A percentile compares a stretch with the other conserved stretches of the same genome.
Conservation (phyloP, 2,888 invertebrate species). For the Spilosoma lubricipeda region DNA sequence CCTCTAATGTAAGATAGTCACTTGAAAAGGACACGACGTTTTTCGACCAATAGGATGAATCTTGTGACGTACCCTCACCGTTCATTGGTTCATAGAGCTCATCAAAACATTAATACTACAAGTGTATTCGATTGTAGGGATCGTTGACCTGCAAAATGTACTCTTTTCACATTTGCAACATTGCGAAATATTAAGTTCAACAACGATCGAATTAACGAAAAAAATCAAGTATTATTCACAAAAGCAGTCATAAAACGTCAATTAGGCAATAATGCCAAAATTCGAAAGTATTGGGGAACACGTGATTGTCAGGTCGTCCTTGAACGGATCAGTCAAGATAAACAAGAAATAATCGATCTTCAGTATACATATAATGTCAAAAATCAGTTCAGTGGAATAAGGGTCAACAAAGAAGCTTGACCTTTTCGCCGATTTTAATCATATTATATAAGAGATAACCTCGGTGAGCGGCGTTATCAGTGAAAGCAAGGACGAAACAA, state of each 20-base stretch:
- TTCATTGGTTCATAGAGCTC: slow-evolving; percentile 42
- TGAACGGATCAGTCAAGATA: slow-evolving; percentile 45
- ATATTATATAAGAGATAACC: slow-evolving; percentile 71
- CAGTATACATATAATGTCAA: slow-evolving; percentile 58
- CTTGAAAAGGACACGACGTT: slow-evolving; percentile 47
- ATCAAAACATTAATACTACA: slow-evolving; percentile 43
- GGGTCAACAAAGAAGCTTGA: slow-evolving; percentile 58
- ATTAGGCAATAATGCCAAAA: slow-evolving; percentile 34
- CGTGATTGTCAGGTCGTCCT: slow-evolving; percentile 34
- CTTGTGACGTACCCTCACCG: slow-evolving; percentile 26
- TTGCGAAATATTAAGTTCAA: slow-evolving; percentile 22
- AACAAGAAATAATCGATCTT: slow-evolving; percentile 48
- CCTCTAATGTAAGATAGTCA: slow-evolving; percentile 47
- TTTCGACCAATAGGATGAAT: slow-evolving; percentile 39
- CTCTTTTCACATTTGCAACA: slow-evolving; percentile 33
- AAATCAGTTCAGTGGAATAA: slow-evolving; percentile 60
- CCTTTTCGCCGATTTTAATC: slow-evolving; percentile 59
- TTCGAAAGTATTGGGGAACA: slow-evolving; percentile 38
- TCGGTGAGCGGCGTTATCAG: slow-evolving; percentile 74
- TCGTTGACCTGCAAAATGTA: slow-evolving; percentile 46
- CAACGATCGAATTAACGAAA: slow-evolving; percentile 31
- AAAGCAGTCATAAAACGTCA: slow-evolving; percentile 20
- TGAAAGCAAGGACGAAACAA: slow-evolving; percentile 84
- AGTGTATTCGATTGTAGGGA: slow-evolving; percentile 40
- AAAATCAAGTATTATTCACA: slow-evolving; percentile 29